Percentiles rank a stretch among this genome's conserved stretches.
These are phyloP conservation scores for Coracopsis vasa DNA, from an alignment of 2,113 vertebrate species.

Conservation along the genomic window DNA sequence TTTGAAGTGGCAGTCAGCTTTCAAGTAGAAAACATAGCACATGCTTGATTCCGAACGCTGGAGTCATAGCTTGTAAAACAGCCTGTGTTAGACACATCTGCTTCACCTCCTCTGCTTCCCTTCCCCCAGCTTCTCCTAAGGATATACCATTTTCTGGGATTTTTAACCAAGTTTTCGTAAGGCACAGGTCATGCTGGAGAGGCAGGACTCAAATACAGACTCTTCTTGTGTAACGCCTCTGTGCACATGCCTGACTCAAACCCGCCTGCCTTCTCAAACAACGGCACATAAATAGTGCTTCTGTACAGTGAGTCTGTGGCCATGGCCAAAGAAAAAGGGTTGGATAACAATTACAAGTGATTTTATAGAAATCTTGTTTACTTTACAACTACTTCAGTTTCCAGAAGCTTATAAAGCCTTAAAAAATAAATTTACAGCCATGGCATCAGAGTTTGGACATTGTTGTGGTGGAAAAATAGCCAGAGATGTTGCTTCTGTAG, in stretches of 20 bases:
- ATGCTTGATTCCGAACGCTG: background rate
- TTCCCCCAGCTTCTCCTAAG: background rate
- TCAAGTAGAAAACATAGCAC: constrained; percentile 5
- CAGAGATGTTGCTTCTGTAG: background rate
- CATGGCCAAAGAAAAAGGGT: background rate
- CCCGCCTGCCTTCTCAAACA: background rate
- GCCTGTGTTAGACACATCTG: background rate
- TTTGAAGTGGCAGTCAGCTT: constrained; percentile 19
- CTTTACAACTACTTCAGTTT: background rate
- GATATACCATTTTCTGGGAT: background rate
- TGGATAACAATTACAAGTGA: background rate
- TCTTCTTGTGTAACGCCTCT: background rate
- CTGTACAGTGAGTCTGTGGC: background rate
- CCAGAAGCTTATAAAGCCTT: constrained; percentile 4
- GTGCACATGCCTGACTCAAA: background rate
- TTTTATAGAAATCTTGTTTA: background rate
- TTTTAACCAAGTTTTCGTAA: background rate
- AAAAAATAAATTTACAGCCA: background rate
- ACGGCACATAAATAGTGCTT: background rate
- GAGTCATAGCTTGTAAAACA: background rate
- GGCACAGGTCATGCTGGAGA: background rate
- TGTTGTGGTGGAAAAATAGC: background rate
- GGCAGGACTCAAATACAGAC: background rate
- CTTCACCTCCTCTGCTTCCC: background rate
- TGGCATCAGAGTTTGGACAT: background rate